A percentile compares a stretch with the other conserved stretches of the same genome.
Evolutionary conservation across 1,140 invertebrate genomes (phyloP).

Genomic region (Solenopsis invicta): DNA sequence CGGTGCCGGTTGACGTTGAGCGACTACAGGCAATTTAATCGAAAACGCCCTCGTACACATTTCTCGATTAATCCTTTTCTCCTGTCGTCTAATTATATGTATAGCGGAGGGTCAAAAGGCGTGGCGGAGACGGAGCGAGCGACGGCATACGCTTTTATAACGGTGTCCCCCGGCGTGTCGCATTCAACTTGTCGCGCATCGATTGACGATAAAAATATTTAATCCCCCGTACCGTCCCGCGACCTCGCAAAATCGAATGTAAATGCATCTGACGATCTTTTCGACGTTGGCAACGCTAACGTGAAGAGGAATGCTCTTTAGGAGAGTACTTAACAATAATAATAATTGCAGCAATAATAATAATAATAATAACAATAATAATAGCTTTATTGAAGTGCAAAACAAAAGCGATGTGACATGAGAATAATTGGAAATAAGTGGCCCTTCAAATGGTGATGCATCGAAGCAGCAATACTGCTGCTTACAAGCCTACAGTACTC

Average conservation of each 20-base stretch:
- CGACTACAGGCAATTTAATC: constrained; percentile 43
- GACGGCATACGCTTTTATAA: constrained; percentile 66
- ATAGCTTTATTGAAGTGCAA: too few relatives aligned
- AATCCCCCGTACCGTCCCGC: neutral
- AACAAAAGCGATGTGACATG: too few relatives aligned
- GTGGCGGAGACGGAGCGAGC: constrained; percentile 20
- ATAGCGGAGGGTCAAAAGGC: constrained; percentile 54
- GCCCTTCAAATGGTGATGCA: too few relatives aligned
- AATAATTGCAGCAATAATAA: too few relatives aligned
- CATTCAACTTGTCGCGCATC: constrained; percentile 68
- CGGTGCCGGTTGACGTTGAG: neutral
- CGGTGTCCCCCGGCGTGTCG: constrained; percentile 31
- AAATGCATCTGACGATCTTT: constrained; percentile 6
- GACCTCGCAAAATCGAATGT: constrained; percentile 36
- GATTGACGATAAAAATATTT: constrained; percentile 75
- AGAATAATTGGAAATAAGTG: too few relatives aligned
- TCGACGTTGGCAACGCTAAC: neutral
- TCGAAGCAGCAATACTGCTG: too few relatives aligned
- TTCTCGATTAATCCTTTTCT: constrained; percentile 48
- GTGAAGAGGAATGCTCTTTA: neutral
- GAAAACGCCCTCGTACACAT: constrained; percentile 28
- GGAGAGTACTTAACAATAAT: neutral
- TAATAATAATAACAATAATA: too few relatives aligned
- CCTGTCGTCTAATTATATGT: constrained; percentile 32
- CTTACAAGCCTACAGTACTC: too few relatives aligned